Conservation (phyloP, 2,797 vertebrate genomes). For the Mionectes olivaceus region DNA sequence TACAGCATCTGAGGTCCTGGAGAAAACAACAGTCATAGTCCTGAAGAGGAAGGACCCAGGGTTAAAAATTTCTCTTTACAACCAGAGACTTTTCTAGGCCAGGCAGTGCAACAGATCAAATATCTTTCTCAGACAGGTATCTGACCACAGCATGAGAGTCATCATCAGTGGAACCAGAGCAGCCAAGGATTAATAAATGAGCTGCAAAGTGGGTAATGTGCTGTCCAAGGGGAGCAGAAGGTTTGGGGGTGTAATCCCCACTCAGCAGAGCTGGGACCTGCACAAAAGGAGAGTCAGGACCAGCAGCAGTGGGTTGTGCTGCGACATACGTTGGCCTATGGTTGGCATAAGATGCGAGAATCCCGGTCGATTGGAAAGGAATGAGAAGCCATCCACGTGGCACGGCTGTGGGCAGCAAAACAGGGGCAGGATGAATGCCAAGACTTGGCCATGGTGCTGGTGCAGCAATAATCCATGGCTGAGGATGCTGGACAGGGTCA, state of each 20-base stretch:
- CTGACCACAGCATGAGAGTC: background rate
- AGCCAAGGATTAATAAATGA: background rate
- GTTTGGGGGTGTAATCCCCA: background rate
- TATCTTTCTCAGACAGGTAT: background rate
- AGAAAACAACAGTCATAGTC: background rate
- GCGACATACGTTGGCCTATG: background rate
- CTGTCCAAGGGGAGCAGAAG: background rate
- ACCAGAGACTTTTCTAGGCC: background rate
- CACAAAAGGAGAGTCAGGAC: background rate
- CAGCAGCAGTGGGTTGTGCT: background rate
- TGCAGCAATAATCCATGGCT: rapidly evolving
- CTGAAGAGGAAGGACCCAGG: background rate
- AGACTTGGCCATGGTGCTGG: background rate
- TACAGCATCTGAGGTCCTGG: background rate
- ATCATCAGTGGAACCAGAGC: background rate
- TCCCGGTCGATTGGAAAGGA: background rate
- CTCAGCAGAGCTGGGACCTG: background rate
- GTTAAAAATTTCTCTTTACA: background rate
- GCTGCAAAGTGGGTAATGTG: rapidly evolving
- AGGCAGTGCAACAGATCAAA: background rate
- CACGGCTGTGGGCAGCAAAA: background rate
- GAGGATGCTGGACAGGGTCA: background rate
- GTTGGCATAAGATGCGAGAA: rapidly evolving
- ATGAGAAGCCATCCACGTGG: background rate
- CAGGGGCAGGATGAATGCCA: rapidly evolving